Conservation (phyloP, 2,888 invertebrate genomes). For the Scaptomyza cyrtandrae region DNA sequence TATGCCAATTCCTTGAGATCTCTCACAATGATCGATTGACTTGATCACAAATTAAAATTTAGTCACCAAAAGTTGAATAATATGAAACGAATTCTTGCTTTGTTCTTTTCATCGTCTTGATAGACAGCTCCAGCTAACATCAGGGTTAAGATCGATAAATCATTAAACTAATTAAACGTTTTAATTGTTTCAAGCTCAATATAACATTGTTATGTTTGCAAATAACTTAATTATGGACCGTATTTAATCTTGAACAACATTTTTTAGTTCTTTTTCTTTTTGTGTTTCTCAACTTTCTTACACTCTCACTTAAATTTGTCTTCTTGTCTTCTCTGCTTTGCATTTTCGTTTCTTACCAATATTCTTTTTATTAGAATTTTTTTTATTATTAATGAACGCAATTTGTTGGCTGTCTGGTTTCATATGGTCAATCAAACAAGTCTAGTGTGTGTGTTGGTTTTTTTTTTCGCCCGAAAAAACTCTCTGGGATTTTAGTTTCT, state of each 20-base stretch:
- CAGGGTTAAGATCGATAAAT: neutral
- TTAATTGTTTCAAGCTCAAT: too few relatives aligned
- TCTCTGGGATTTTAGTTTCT: constrained; percentile 21
- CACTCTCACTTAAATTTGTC: constrained; percentile 9
- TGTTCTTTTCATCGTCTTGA: neutral
- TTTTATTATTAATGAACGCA: constrained; percentile 53
- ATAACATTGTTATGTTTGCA: too few relatives aligned
- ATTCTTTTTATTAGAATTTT: neutral
- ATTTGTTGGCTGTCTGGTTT: constrained; percentile 59
- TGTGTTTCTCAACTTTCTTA: too few relatives aligned
- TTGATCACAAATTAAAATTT: constrained; percentile 7
- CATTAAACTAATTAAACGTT: neutral
- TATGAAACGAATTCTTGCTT: neutral
- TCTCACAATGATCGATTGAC: constrained; percentile 42
- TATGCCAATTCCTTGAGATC: constrained; percentile 38
- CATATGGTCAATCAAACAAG: neutral
- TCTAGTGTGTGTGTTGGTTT: neutral
- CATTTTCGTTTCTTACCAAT: neutral
- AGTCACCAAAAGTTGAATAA: neutral
- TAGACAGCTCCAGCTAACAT: too few relatives aligned
- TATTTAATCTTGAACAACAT: neutral
- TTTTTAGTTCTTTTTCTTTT: neutral
- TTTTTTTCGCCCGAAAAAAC: constrained; percentile 10
- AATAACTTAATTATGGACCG: neutral
- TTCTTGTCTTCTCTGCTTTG: neutral